Evolutionary conservation across 1,140 invertebrate species (phyloP).

Genomic region (Acromyrmex charruanus): DNA sequence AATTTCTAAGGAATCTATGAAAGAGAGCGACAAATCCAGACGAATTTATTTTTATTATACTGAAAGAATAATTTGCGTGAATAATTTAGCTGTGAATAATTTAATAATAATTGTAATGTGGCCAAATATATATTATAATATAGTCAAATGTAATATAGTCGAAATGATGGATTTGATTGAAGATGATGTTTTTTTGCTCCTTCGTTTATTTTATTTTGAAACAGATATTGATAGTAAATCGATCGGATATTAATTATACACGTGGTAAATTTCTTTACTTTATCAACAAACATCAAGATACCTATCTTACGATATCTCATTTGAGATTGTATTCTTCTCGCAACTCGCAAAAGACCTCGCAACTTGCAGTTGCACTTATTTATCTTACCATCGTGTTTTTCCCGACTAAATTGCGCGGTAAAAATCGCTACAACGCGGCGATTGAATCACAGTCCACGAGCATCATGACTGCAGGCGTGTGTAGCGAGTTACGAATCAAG

Average conservation of each 20-base stretch:
- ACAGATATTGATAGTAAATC: background rate
- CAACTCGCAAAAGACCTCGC: background rate
- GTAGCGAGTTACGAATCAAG: conserved; percentile 2
- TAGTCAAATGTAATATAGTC: background rate
- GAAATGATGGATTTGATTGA: background rate
- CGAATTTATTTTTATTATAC: background rate
- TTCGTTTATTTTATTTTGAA: too few species aligned
- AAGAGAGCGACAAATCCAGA: background rate
- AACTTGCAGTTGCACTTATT: conserved; percentile 9
- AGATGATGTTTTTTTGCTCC: background rate
- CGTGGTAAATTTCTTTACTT: background rate
- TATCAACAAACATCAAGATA: background rate
- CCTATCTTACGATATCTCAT: background rate
- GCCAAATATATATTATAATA: background rate
- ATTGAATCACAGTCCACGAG: conserved; percentile 62
- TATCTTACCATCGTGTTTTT: conserved; percentile 22
- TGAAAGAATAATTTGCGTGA: background rate
- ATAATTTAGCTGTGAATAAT: background rate
- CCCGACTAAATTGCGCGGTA: conserved; percentile 14
- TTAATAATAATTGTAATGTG: background rate
- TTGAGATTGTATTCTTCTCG: background rate
- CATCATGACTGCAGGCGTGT: conserved; percentile 13
- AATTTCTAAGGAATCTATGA: background rate
- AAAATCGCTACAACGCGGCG: conserved; percentile 18
- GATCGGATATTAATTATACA: background rate